These are phyloP conservation scores for Meghimatium bilineatum DNA, from an alignment of 2,888 invertebrate species.

Conservation along the genomic window DNA sequence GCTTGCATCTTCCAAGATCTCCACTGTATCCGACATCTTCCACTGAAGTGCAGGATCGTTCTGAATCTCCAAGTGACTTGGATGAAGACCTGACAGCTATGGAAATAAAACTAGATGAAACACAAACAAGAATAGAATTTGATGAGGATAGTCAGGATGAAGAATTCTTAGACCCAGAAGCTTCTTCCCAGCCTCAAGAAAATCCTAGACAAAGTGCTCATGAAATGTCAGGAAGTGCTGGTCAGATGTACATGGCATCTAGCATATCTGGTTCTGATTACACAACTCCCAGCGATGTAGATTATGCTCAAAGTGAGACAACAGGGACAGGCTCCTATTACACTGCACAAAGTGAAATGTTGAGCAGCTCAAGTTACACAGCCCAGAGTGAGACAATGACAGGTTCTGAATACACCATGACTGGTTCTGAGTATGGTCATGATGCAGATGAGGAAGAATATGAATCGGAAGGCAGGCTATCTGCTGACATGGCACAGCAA, in stretches of 20 bases:
- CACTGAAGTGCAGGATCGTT: slow-evolving; percentile 59
- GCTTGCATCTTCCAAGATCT: slow-evolving; percentile 46
- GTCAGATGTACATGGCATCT: slow-evolving; percentile 40
- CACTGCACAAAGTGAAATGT: slow-evolving; percentile 38
- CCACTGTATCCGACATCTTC: slow-evolving; percentile 57
- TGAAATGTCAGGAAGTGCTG: slow-evolving; percentile 52
- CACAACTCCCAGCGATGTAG: slow-evolving; percentile 36
- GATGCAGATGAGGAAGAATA: slow-evolving; percentile 49
- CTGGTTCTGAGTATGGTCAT: slow-evolving; percentile 49
- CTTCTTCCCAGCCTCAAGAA: slow-evolving; percentile 26
- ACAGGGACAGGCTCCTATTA: slow-evolving; percentile 45
- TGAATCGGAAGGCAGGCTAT: slow-evolving; percentile 66
- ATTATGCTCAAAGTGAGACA: slow-evolving; percentile 37
- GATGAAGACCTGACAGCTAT: slow-evolving; percentile 48
- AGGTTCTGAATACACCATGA: slow-evolving; percentile 53
- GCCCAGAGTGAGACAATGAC: slow-evolving; percentile 53
- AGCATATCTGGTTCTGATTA: slow-evolving; percentile 62
- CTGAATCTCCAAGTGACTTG: slow-evolving; percentile 59
- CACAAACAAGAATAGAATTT: not conserved
- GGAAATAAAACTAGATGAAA: slow-evolving; percentile 7
- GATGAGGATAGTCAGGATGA: slow-evolving; percentile 40
- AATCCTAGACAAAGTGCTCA: not conserved
- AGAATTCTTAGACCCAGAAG: slow-evolving; percentile 11
- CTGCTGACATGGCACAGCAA: slow-evolving; percentile 71
- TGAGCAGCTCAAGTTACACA: slow-evolving; percentile 44